Evolutionary conservation across 2,888 invertebrate genomes (phyloP).

Genomic region (Phyto melanocephala): DNA sequence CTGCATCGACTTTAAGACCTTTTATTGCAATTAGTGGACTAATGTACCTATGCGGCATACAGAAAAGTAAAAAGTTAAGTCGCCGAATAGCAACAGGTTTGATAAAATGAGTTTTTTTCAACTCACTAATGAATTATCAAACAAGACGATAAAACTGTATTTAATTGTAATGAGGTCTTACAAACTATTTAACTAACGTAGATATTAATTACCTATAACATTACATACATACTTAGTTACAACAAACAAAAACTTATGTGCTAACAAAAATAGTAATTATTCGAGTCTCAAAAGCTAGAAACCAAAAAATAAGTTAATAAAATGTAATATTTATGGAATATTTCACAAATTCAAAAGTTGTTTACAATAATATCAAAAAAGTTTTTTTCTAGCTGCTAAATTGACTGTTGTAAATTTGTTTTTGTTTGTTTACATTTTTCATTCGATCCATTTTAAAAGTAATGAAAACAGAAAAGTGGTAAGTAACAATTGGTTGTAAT

Average conservation of each 20-base stretch:
- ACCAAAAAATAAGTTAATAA: neutral
- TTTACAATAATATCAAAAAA: neutral
- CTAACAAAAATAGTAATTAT: neutral
- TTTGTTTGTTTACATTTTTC: conserved; percentile 30
- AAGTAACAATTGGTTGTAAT: neutral
- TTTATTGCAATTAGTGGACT: too few species aligned
- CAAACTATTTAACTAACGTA: neutral
- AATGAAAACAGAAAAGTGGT: neutral
- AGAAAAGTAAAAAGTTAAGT: too few species aligned
- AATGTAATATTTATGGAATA: conserved; percentile 4
- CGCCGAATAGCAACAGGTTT: conserved; percentile 20
- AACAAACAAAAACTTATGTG: neutral
- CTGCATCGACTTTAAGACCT: too few species aligned
- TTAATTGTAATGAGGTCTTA: conserved; percentile 1
- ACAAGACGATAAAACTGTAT: conserved; percentile 13
- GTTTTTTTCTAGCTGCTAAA: neutral
- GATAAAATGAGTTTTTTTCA: neutral
- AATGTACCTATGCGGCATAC: too few species aligned
- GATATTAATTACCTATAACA: too few species aligned
- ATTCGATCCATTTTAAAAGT: neutral
- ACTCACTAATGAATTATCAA: neutral
- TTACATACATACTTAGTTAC: too few species aligned
- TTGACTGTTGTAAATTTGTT: neutral
- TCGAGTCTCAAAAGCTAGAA: neutral
- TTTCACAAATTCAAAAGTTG: neutral